Percentiles rank a stretch among this genome's conserved stretches.
Conservation (phyloP, 2,888 invertebrate genomes). For the Operophtera brumata region DNA sequence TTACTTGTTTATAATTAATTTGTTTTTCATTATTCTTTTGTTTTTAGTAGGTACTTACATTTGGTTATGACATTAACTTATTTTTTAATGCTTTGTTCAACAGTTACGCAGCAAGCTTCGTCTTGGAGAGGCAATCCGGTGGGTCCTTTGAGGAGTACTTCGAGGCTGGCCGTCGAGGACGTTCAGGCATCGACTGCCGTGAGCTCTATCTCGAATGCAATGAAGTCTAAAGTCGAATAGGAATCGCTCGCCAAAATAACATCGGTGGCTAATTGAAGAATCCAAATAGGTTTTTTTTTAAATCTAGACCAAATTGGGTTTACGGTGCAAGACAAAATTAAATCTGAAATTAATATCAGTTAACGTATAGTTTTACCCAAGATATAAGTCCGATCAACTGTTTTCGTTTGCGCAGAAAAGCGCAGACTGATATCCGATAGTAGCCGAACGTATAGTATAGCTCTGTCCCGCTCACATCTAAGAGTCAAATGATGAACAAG, state of each 20-base stretch:
- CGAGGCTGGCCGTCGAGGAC: conserved; percentile 92
- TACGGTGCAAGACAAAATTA: conserved; percentile 35
- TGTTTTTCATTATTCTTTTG: no score
- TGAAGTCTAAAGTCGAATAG: conserved; percentile 83
- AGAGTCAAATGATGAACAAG: no score
- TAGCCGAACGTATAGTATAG: no score
- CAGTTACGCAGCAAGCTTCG: conserved; percentile 93
- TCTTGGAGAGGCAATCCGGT: conserved; percentile 88
- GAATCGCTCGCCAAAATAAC: conserved; percentile 38
- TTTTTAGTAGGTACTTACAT: no score
- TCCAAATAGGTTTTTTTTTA: conserved; percentile 30
- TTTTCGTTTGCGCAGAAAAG: no score
- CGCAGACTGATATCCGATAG: no score
- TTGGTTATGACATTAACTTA: no score
- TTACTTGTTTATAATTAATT: no score
- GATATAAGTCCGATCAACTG: no score
- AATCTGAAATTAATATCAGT: conserved; percentile 8
- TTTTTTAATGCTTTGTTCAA: conserved; percentile 24
- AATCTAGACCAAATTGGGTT: conserved; percentile 28
- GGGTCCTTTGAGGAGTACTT: conserved; percentile 89
- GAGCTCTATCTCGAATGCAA: conserved; percentile 93
- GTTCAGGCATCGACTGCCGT: conserved; percentile 92
- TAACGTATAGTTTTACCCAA: no score
- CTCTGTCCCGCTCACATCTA: no score
- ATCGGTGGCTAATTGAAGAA: conserved; percentile 29